phyloP scores from a whole-genome alignment of 2,113 vertebrate genomes.

The Ellobius talpinus region DNA sequence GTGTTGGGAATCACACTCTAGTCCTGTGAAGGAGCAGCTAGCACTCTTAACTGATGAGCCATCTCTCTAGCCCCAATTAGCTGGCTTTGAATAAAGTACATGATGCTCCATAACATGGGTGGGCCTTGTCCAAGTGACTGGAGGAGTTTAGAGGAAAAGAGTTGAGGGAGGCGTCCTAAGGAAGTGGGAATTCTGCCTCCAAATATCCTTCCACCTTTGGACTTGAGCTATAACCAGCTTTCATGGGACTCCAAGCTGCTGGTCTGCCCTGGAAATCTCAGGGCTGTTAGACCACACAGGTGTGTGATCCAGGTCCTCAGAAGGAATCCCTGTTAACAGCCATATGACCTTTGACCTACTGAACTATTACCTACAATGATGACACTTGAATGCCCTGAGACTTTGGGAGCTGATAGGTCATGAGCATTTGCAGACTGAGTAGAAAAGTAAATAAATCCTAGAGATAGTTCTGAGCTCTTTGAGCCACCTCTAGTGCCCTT shows the following conservation, averaged over 20 bases:
- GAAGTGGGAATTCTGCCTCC: background rate
- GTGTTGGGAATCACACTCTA: too few species aligned
- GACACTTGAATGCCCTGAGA: background rate
- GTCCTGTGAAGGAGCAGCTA: too few species aligned
- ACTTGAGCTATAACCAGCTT: background rate
- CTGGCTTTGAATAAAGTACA: too few species aligned
- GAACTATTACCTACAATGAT: background rate
- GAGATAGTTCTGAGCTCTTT: background rate
- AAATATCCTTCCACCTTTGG: background rate
- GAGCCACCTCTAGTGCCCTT: background rate
- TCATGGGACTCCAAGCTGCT: background rate
- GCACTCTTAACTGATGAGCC: too few species aligned
- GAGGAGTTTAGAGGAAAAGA: too few species aligned
- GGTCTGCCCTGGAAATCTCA: background rate
- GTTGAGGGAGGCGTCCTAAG: background rate
- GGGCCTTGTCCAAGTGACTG: too few species aligned
- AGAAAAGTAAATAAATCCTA: slow-evolving; percentile 26
- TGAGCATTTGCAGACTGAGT: slow-evolving; percentile 46
- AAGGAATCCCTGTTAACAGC: background rate
- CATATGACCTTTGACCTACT: background rate
- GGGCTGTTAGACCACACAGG: background rate
- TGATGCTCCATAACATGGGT: too few species aligned
- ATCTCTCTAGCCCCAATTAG: too few species aligned
- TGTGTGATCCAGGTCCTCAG: background rate
- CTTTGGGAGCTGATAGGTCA: background rate